Evolutionary conservation across 2,888 invertebrate genomes (phyloP).

Genomic region (Lamproptera curius): DNA sequence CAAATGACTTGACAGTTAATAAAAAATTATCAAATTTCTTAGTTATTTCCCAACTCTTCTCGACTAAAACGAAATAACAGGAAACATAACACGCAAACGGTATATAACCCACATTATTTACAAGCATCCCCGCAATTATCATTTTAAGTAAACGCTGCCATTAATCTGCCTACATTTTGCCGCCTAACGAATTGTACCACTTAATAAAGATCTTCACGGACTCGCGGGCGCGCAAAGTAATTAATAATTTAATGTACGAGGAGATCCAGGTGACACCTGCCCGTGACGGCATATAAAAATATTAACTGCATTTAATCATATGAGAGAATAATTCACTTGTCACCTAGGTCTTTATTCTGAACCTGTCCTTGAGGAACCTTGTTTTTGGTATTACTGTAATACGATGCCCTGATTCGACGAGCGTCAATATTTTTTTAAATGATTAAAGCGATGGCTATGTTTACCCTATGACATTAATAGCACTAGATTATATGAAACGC

Average conservation of each 20-base stretch:
- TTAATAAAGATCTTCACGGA: constrained; percentile 27
- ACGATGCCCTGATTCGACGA: too few relatives aligned
- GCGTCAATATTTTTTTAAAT: background rate
- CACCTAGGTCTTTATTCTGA: background rate
- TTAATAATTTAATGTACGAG: constrained; percentile 11
- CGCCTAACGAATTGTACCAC: constrained; percentile 27
- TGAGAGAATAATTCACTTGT: background rate
- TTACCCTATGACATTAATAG: background rate
- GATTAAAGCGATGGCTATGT: background rate
- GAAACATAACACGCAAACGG: background rate
- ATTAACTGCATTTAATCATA: background rate
- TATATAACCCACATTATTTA: constrained; percentile 9
- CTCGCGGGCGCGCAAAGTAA: constrained; percentile 4
- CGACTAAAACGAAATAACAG: background rate
- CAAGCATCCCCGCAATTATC: constrained; percentile 8
- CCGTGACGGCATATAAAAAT: background rate
- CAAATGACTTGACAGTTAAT: too few relatives aligned
- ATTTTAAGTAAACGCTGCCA: constrained; percentile 23
- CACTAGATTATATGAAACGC: too few relatives aligned
- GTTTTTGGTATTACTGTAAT: too few relatives aligned
- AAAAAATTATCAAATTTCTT: too few relatives aligned
- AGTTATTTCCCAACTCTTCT: background rate
- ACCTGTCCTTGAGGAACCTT: too few relatives aligned
- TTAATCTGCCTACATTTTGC: constrained; percentile 23
- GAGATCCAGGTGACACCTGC: constrained; percentile 3